Conservation (phyloP, 2,113 vertebrate genomes). For the Sturnus vulgaris region DNA sequence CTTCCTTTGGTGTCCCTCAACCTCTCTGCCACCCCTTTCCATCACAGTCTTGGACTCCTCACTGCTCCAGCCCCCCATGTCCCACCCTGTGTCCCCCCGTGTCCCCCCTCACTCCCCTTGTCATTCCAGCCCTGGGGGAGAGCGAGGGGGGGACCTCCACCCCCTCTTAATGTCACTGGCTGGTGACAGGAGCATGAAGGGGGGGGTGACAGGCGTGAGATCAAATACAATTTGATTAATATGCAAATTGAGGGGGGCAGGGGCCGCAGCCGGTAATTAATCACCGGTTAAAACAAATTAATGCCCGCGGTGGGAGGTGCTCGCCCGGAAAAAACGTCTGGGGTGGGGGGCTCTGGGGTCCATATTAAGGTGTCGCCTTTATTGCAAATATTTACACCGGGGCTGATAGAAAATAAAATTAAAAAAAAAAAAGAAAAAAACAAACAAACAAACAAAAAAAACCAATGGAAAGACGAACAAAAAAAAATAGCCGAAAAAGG, state of each 20-base stretch:
- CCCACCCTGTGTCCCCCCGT: fast-evolving
- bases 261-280: background rate
- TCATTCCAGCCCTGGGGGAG: background rate
- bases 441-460: background rate
- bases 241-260: background rate
- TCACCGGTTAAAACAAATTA: conserved; percentile 13
- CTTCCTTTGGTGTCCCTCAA: background rate
- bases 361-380: conserved; percentile 52
- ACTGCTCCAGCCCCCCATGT: background rate
- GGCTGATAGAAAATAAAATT: background rate
- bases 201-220: background rate
- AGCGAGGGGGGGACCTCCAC: too few relatives aligned
- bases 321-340: background rate
- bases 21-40: background rate
- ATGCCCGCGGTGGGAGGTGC: conserved; percentile 2
- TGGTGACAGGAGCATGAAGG: background rate
- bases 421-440: background rate
- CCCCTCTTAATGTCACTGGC: background rate
- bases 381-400: conserved; percentile 77
- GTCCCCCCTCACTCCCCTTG: background rate
- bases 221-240: conserved; percentile 21
- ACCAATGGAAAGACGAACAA: background rate
- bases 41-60: fast-evolving
- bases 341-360: background rate
- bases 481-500: background rate